Evolutionary conservation across 1,140 invertebrate species (phyloP), one percentile per base, ranked within the genome.

Genomic region (Eufriesea mexicana): DNA sequence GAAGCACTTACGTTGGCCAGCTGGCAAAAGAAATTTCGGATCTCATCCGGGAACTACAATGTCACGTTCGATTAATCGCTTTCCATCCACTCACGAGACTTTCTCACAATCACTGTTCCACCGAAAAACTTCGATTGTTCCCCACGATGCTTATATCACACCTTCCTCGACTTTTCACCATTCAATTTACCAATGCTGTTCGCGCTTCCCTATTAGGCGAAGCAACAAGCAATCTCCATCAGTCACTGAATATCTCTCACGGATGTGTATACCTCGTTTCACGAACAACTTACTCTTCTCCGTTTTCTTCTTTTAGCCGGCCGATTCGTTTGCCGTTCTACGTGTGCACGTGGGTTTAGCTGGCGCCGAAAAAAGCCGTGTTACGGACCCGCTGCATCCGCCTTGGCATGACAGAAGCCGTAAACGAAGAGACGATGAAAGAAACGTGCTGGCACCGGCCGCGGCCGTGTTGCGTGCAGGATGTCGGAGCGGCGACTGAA

Each of bases 401-500:
- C 54, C 79, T 20, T 51, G 42, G 79, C 51, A 82, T 82, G 72
- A 76, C 73, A 76, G 79, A 76, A 59, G 59, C 45, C 42, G 62
- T 51, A 59, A 75, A 51, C 42, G 51, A 54, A 45, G 10, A n/a
- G 54, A 76, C 14, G 55, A 45, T 28, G 54, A 55, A n/a, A 47
- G 47, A 71, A 77, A 78, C 74, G 81, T 71, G 14, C 28, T 66
- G 54, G 72, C 61, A 67, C 51, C 62, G 59, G 42, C 35, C 59
- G 25, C 57, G 59, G 57, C 72, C 84, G 86, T 84, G 86, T 81
- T 86, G 68, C 83, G 75, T 77, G 70, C 75, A 84, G 84, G 84
- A 89, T 89, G 85, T 89, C 85, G 80, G 76, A 76, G 80, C 79
- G 76, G 74, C 86, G 79, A 91, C 89, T 91, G 88, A 91, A 82